Evolutionary conservation across 2,797 vertebrate genomes (phyloP).

Genomic region (Zalophus californianus): DNA sequence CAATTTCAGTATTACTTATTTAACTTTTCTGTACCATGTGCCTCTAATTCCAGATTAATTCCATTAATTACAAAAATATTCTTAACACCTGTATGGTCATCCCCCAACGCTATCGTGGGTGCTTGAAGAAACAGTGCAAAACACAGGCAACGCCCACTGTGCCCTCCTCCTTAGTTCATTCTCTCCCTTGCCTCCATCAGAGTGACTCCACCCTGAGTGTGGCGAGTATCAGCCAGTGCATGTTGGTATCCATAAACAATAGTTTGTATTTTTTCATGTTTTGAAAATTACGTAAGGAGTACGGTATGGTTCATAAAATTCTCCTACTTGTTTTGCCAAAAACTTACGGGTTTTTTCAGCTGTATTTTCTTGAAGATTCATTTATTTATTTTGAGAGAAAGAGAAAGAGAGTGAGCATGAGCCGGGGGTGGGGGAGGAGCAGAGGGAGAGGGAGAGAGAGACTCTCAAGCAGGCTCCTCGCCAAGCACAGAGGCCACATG

Average conservation of each 20-base stretch:
- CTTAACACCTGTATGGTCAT: background rate
- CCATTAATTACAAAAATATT: background rate
- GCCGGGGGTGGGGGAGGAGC: background rate
- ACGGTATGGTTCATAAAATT: background rate
- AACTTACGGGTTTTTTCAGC: background rate
- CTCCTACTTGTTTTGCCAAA: background rate
- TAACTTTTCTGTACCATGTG: background rate
- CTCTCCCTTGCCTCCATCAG: background rate
- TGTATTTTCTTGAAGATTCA: background rate
- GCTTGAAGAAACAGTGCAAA: background rate
- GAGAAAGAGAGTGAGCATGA: fast-evolving
- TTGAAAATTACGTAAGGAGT: background rate
- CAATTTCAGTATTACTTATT: background rate
- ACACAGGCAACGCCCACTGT: background rate
- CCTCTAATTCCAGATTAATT: background rate
- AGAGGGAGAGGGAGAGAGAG: background rate
- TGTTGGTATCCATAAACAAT: background rate
- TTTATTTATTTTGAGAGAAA: background rate
- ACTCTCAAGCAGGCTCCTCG: background rate
- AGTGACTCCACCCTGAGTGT: background rate
- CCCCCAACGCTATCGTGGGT: no score
- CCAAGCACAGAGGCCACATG: fast-evolving
- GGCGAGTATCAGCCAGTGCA: background rate
- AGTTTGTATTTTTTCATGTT: background rate
- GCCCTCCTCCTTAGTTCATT: no score